Percentiles rank a stretch among this genome's conserved stretches.
These are phyloP conservation scores for Protonemura montana DNA, from an alignment of 2,888 invertebrate species.

Conservation along the genomic window DNA sequence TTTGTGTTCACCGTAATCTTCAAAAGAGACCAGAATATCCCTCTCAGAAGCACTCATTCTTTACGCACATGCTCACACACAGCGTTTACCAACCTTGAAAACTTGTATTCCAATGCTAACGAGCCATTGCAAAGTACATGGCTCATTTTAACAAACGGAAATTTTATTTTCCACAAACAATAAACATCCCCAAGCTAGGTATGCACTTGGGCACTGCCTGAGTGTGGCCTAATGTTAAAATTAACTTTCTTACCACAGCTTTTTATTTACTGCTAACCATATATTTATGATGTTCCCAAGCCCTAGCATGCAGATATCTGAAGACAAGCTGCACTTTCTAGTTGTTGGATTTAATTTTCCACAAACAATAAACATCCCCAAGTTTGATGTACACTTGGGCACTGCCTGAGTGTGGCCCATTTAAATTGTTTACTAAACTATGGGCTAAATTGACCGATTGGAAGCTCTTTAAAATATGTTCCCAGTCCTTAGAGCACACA, in stretches of 20 bases:
- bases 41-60: too few relatives aligned
- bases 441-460: too few relatives aligned
- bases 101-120: too few relatives aligned
- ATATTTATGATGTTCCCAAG: background rate
- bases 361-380: conserved; percentile 47
- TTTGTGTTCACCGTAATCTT: too few relatives aligned
- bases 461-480: background rate
- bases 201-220: conserved; percentile 46
- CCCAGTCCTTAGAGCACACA: background rate
- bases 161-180: conserved; percentile 46
- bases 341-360: conserved; percentile 44
- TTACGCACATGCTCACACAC: too few relatives aligned
- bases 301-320: background rate
- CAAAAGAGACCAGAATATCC: too few relatives aligned
- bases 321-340: background rate
- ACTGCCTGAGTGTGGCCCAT: conserved; percentile 47
- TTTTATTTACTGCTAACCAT: background rate
- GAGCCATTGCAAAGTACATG: too few relatives aligned
- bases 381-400: conserved; percentile 30
- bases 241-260: background rate
- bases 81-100: too few relatives aligned
- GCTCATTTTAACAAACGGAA: background rate
- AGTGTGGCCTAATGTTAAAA: conserved; percentile 41
- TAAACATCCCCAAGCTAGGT: conserved; percentile 46
- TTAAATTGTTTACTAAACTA: too few relatives aligned